These are phyloP conservation scores for Larimichthys crocea DNA, from an alignment of 2,113 vertebrate species.

Conservation along the genomic window DNA sequence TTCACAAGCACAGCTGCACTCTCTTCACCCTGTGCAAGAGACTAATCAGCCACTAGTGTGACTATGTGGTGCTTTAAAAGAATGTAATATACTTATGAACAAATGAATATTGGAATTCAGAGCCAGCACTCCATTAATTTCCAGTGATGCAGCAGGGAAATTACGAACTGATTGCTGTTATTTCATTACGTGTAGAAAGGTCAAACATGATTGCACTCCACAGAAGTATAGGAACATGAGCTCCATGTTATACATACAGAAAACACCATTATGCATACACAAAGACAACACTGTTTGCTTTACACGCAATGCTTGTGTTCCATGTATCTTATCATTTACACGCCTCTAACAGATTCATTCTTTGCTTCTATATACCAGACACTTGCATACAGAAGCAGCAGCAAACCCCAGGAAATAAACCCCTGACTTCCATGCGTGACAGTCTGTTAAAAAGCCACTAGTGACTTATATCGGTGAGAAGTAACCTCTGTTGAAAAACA, in stretches of 20 bases:
- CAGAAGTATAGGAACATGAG: not conserved
- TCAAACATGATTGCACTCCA: not conserved
- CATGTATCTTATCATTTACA: not conserved
- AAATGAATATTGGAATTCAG: not conserved
- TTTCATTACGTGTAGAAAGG: not conserved
- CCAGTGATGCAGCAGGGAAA: not conserved
- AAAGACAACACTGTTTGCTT: not conserved
- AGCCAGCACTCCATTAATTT: not conserved
- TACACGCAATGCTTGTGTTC: not conserved
- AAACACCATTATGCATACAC: too few species aligned
- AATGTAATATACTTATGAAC: not conserved
- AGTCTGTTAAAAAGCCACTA: not conserved
- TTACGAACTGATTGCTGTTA: not conserved
- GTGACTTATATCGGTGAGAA: not conserved
- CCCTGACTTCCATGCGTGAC: not conserved
- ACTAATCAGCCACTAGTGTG: not conserved
- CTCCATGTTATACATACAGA: not conserved
- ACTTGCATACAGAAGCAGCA: not conserved
- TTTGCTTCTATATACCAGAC: not conserved
- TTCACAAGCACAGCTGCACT: too few species aligned
- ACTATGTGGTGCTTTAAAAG: not conserved
- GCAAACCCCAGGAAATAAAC: not conserved
- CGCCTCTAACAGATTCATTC: not conserved
- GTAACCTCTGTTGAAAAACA: not conserved
- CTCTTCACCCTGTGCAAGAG: not conserved